Conservation (phyloP, 2,888 invertebrate species). For the Cryptophagus acutangulus region DNA sequence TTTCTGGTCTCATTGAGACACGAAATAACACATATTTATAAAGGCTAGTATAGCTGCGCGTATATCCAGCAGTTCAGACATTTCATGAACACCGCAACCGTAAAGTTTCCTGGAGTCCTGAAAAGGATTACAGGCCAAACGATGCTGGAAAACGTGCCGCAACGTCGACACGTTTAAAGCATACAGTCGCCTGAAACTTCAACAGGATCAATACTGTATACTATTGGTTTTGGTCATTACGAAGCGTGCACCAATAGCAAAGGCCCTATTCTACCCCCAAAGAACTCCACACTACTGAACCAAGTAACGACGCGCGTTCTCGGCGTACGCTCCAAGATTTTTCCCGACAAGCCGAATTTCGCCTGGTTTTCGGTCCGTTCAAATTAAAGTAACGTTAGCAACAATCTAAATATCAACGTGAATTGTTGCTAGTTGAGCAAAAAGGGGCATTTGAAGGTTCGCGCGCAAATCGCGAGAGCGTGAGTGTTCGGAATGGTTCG, state of each 20-base stretch:
- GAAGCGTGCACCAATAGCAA: conserved; percentile 26
- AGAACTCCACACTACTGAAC: too few species aligned
- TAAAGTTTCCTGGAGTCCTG: conserved; percentile 14
- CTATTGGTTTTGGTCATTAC: conserved; percentile 36
- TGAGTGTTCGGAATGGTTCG: too few species aligned
- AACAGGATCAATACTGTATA: conserved; percentile 29
- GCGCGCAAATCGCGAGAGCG: too few species aligned
- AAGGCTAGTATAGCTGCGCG: conserved; percentile 16
- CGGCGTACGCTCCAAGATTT: too few species aligned
- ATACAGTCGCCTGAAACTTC: neutral
- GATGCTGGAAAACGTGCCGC: neutral
- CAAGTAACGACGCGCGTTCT: too few species aligned
- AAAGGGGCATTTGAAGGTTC: too few species aligned
- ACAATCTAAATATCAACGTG: too few species aligned
- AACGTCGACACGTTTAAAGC: conserved; percentile 1
- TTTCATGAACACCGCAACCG: conserved; percentile 10
- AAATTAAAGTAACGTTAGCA: too few species aligned
- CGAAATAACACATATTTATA: conserved; percentile 6
- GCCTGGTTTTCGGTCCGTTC: too few species aligned
- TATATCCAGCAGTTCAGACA: conserved; percentile 15
- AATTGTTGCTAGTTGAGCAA: too few species aligned
- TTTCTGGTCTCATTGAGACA: too few species aligned
- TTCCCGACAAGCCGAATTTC: too few species aligned
- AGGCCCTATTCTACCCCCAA: conserved; percentile 10
- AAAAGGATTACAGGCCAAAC: conserved; percentile 9